Evolutionary conservation across 2,888 invertebrate genomes (phyloP), one percentile per base, ranked within the genome.

Genomic region (Drosophila kanekoi): DNA sequence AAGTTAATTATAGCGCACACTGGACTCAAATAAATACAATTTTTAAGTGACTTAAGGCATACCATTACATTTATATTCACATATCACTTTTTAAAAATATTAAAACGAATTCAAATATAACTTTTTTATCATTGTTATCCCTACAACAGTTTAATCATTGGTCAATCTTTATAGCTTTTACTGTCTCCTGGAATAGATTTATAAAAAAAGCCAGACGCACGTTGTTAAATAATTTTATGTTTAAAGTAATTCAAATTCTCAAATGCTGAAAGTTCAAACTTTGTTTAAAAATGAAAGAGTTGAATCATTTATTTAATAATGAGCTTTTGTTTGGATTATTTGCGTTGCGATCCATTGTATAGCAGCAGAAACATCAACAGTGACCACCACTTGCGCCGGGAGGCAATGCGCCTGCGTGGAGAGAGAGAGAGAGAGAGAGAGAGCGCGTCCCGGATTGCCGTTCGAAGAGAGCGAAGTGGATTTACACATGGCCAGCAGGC

Each of bases 331-430:
- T 14, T 20, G 20, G 23, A 13, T 9, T 32, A 23, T 38, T 32
- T 23, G 23, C 16, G 18, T 4, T 16, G 4, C 9, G n/a, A 16
- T 20, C 49, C 68, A 78, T 37, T 63, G 63, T 73, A 20, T 16
- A 32, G 43, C 53, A 41, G 57, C 47, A 52, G 51, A 72, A 66
- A 56, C 54, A 72, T 72, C 61, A 66, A 61, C 80, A 72, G 68
- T 69, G 74, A 66, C 86, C 83, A 85, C 88, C 81, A 77, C 74
- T 89, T 84, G 81, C 85, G 73, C 75, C 59, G 49, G 11, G 35
- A 28, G 11, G 6, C 13, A 73, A 18, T 65, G 76, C 85, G 78
- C 67, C 67, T 71, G 53, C 81, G 76, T 72, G 11, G 72, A 58
- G 89, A 87, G 86, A 88, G 88, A 61, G 67, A 40, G 40, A 40